Percentiles rank a stretch among this genome's conserved stretches.
Evolutionary conservation across 2,797 vertebrate genomes (phyloP).

Genomic region (Sebastes steindachneri): DNA sequence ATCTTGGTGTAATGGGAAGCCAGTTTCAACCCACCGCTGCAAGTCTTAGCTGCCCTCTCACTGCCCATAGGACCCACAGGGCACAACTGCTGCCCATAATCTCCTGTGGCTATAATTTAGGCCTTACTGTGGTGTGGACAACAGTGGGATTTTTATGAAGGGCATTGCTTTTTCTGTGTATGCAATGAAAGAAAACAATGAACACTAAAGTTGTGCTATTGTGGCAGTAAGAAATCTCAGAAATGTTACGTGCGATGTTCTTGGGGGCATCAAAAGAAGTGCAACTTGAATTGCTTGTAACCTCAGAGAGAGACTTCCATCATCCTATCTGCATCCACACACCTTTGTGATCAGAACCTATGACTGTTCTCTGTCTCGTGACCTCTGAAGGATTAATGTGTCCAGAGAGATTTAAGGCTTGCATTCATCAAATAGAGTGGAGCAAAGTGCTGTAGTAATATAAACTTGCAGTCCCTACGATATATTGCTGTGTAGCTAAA

Average conservation of each 20-base stretch:
- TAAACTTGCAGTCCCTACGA: not conserved
- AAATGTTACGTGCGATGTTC: conserved; percentile 12
- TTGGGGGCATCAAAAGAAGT: not conserved
- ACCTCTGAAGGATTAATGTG: not conserved
- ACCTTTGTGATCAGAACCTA: not conserved
- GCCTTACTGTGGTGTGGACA: conserved; percentile 33
- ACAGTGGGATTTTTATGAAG: conserved; percentile 25
- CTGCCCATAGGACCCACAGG: conserved; percentile 23
- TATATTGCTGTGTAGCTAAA: not conserved
- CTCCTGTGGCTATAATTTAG: conserved; percentile 55
- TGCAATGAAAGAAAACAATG: conserved; percentile 50
- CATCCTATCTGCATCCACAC: conserved; percentile 1
- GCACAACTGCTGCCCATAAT: conserved; percentile 44
- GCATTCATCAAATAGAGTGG: not conserved
- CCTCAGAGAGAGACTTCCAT: not conserved
- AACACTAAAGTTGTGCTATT: conserved; percentile 23
- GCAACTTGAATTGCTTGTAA: not conserved
- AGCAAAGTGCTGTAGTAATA: not conserved
- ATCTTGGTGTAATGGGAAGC: not conserved
- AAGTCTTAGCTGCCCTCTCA: conserved; percentile 8
- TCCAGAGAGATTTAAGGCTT: not conserved
- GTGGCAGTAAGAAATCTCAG: conserved; percentile 20
- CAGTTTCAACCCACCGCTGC: not conserved
- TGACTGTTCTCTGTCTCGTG: not conserved
- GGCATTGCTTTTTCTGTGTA: conserved; percentile 13